Evolutionary conservation across 1,140 invertebrate genomes (phyloP).

Genomic region (Cataglyphis hispanica): DNA sequence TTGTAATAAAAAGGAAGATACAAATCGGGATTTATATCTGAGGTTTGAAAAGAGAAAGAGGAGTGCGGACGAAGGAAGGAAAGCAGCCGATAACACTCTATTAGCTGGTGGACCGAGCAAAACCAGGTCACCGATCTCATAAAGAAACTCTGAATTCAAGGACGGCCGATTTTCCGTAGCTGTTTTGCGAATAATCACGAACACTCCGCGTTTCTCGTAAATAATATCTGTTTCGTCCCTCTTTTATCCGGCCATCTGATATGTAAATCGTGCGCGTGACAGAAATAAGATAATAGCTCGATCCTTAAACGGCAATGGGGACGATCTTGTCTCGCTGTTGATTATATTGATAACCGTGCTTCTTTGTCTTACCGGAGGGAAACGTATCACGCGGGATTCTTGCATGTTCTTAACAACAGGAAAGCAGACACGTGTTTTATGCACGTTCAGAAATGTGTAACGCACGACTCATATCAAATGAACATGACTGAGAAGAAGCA

Average conservation of each 20-base stretch:
- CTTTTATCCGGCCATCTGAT: conserved; percentile 7
- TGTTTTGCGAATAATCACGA: conserved; percentile 26
- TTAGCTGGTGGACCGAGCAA: conserved; percentile 34
- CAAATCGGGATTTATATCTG: conserved; percentile 29
- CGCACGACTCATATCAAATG: too few relatives aligned
- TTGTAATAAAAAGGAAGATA: background rate
- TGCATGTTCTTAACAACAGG: too few relatives aligned
- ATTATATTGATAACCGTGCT: background rate
- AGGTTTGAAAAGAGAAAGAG: background rate
- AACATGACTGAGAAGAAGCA: too few relatives aligned
- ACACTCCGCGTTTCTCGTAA: background rate
- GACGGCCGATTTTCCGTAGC: background rate
- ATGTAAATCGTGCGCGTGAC: conserved; percentile 12
- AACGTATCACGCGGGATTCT: background rate
- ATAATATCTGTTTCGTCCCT: conserved; percentile 17
- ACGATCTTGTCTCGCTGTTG: conserved; percentile 10
- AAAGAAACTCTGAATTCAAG: conserved; percentile 26
- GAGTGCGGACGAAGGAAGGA: background rate
- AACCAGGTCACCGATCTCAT: conserved; percentile 41
- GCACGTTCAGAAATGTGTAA: too few relatives aligned
- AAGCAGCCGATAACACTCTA: conserved; percentile 41
- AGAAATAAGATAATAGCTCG: conserved; percentile 14
- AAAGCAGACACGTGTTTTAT: too few relatives aligned
- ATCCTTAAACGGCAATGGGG: background rate
- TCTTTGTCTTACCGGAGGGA: background rate